A percentile compares a stretch with the other conserved stretches of the same genome.
Conservation (phyloP, 2,888 invertebrate species). For the Trichacis sp. region DNA sequence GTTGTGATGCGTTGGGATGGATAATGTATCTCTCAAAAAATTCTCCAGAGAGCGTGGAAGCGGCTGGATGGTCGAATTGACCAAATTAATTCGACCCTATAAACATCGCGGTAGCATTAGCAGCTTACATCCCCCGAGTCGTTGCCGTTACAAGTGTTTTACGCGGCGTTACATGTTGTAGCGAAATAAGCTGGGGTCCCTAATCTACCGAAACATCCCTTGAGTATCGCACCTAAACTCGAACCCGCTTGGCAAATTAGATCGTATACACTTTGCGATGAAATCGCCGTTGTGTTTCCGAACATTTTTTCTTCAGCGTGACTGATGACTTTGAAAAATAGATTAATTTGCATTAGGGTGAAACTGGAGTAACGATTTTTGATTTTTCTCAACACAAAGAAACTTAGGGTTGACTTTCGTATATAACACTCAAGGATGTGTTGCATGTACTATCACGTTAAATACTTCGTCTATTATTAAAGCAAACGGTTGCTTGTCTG, state of each 20-base stretch:
- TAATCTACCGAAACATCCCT: constrained; percentile 67
- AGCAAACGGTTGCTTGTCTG: no score
- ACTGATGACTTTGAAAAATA: no score
- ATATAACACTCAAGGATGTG: no score
- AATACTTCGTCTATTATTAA: no score
- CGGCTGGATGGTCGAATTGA: constrained; percentile 57
- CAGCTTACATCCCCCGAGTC: constrained; percentile 59
- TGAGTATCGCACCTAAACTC: constrained; percentile 35
- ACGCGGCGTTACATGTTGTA: constrained; percentile 61
- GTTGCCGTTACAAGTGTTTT: constrained; percentile 66
- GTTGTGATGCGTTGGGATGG: no score
- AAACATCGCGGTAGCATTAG: constrained; percentile 64
- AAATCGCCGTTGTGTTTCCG: constrained; percentile 23
- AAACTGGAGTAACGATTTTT: no score
- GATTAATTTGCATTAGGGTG: no score
- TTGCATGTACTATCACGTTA: no score
- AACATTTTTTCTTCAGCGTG: no score
- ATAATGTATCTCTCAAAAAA: no score
- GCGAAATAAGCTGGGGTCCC: constrained; percentile 59
- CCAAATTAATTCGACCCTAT: constrained; percentile 67
- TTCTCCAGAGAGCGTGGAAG: constrained; percentile 47
- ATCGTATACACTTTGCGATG: constrained; percentile 17
- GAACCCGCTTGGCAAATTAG: constrained; percentile 5
- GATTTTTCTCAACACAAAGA: no score
- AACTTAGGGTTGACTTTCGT: no score